Evolutionary conservation across 2,888 invertebrate genomes (phyloP).

Genomic region (Schizaphis graminum): DNA sequence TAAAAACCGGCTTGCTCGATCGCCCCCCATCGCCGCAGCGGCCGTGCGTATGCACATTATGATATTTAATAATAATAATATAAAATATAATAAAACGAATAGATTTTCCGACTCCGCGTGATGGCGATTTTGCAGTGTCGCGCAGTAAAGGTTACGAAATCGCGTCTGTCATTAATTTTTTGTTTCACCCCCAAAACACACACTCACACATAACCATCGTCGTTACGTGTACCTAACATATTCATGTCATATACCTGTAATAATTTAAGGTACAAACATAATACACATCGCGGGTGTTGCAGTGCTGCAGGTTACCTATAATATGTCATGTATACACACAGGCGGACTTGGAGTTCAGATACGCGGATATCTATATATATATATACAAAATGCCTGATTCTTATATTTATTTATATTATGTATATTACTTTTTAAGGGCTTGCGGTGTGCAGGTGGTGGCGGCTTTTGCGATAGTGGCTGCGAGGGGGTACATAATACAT

Average conservation of each 20-base stretch:
- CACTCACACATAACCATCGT: not conserved
- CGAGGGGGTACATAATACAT: not conserved
- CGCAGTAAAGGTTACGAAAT: not conserved
- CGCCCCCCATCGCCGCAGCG: not conserved
- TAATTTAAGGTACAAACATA: too few species aligned
- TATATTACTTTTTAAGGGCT: not conserved
- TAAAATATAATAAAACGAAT: not conserved
- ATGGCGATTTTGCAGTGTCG: not conserved
- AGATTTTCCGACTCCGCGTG: not conserved
- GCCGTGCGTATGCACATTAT: not conserved
- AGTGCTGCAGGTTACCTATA: too few species aligned
- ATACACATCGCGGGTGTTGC: not conserved
- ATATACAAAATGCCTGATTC: not conserved
- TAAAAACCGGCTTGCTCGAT: conserved; percentile 24
- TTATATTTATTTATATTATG: conserved; percentile 8
- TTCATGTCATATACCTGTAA: too few species aligned
- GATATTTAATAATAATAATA: not conserved
- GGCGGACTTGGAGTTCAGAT: not conserved
- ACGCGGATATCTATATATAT: not conserved
- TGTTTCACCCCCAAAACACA: not conserved
- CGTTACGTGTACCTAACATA: too few species aligned
- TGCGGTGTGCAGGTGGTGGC: not conserved
- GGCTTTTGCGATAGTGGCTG: not conserved
- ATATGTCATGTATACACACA: too few species aligned
- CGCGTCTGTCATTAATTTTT: not conserved